Base-by-base conservation (phyloP, 2,888 invertebrate genomes). In the Cheilosia soror region DNA sequence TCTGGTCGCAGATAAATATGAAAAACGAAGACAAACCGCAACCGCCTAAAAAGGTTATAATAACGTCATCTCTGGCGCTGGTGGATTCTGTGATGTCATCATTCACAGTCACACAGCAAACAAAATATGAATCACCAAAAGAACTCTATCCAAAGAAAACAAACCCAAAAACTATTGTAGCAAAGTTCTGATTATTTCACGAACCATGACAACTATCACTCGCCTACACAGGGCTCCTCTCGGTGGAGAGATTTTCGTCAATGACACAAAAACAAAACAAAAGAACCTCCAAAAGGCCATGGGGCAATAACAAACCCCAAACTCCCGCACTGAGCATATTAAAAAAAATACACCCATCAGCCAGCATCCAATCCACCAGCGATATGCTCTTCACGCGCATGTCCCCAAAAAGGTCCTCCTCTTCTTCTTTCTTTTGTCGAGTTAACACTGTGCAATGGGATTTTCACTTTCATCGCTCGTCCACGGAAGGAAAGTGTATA, bases 401-500 rank as follows among this genome's bases (percentile, higher is more conserved):
- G 81, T 72, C 77, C 65, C 33, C 66, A 13, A 66, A 62, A 57
- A 11, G 37, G 80, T 63, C 60, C 66, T 68, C 77, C 68, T 60
- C 42, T 9, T 49, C 33, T 47, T 65, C 81, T 58, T 53, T 58
- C 81, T 40, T 49, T 49, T 51, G 37, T 40, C 42, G 44, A 53
- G 33, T 51, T 31, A 63, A 44, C 55, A 79, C 69, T 58, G 57
- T 66, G 51, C 55, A 44, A 72, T 51, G 76, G 81, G 63, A 81
- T 85, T 85, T 85, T 85, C 85, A 85, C 85, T 85, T 85, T 85
- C 85, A 81, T 63, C 72, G 76, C 66, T 51, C 71, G 37, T 31
- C 76, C 49, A 31, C 51, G 68, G 63, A 80, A 44, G 81, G 81
- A 51, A 80, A 81, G 76, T 81, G 85, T 85, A 85, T 85, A 85